Evolutionary conservation across 2,797 vertebrate species (phyloP).

Genomic region (Gymnothorax javanicus): DNA sequence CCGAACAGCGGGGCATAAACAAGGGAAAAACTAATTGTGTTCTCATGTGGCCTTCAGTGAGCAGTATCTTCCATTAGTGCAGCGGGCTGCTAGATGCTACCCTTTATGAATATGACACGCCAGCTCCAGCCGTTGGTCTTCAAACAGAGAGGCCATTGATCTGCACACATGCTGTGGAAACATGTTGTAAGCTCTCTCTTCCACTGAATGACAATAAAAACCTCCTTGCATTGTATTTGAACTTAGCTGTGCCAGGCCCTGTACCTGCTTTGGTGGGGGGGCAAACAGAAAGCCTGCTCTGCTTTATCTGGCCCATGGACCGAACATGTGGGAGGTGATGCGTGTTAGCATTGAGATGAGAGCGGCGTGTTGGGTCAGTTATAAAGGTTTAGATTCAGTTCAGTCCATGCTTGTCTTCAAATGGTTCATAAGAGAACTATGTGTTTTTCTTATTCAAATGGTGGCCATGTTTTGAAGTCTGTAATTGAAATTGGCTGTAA

Average conservation of each 20-base stretch:
- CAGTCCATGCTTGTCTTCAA: neutral
- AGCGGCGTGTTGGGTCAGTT: neutral
- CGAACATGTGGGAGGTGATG: neutral
- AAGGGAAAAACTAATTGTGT: neutral
- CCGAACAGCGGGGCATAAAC: neutral
- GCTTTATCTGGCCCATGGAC: neutral
- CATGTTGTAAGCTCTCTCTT: neutral
- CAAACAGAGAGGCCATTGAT: slow-evolving; percentile 16
- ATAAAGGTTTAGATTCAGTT: neutral
- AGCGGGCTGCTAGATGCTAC: neutral
- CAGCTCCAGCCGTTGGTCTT: neutral
- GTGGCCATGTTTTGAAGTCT: neutral
- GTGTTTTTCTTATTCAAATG: neutral
- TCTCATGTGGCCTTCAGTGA: neutral
- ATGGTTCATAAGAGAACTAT: neutral
- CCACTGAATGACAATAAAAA: neutral
- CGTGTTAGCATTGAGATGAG: neutral
- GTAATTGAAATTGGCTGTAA: neutral
- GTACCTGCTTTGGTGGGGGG: neutral
- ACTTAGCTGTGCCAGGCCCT: neutral
- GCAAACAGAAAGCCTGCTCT: neutral
- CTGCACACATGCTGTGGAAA: neutral
- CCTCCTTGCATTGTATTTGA: neutral
- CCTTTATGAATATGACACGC: slow-evolving; percentile 9
- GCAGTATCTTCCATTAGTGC: neutral